These are phyloP conservation scores for Polypterus senegalus DNA, from an alignment of 2,113 vertebrate genomes.

Conservation along the genomic window DNA sequence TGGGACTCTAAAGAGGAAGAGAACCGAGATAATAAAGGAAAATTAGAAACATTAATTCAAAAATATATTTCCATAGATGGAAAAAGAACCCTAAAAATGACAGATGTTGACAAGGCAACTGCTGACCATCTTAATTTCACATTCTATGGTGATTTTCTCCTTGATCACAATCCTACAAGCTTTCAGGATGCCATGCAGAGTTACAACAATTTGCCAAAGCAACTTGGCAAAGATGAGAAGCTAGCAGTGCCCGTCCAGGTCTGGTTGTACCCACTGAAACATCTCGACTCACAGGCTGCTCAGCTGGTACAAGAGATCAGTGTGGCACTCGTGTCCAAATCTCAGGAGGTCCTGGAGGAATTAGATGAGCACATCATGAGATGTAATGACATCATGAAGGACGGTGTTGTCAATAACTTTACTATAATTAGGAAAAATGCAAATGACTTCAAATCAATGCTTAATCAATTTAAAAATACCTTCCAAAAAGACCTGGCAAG, in stretches of 20 bases:
- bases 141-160: conserved; percentile 11
- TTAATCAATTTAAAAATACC: conserved; percentile 13
- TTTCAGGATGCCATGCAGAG: not conserved
- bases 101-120: not conserved
- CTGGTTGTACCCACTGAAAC: conserved; percentile 16
- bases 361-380: conserved; percentile 15
- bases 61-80: not conserved
- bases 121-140: conserved; percentile 2
- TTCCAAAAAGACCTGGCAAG: conserved; percentile 21
- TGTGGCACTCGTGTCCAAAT: conserved; percentile 14
- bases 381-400: conserved; percentile 22
- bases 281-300: conserved; percentile 20
- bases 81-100: not conserved
- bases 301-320: conserved; percentile 22
- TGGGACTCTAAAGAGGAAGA: conserved; percentile 14
- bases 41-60: not conserved
- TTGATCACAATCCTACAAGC: not conserved
- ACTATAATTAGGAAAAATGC: conserved; percentile 18
- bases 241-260: conserved; percentile 15
- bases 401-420: conserved; percentile 13
- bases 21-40: conserved; percentile 4
- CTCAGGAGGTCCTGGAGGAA: conserved; percentile 16
- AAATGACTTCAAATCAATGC: conserved; percentile 18
- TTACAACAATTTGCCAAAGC: not conserved
- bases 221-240: conserved; percentile 6